A percentile compares a stretch with the other conserved stretches of the same genome.
Conservation (phyloP, 1,140 invertebrate genomes). For the Patella vulgata region DNA sequence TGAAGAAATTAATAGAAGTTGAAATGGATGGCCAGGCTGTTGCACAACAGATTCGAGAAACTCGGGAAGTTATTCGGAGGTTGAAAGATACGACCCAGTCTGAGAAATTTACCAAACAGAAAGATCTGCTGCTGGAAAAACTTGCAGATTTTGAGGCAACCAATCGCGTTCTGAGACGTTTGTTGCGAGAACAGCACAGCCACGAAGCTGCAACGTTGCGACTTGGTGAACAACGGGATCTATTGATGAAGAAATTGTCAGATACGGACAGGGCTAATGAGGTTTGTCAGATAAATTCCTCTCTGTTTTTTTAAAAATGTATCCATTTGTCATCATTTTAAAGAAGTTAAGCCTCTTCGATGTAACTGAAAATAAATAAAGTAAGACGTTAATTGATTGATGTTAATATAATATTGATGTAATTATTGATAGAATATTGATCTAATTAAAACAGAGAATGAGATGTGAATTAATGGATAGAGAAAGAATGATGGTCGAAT, state of each 20-base stretch:
- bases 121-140: constrained; percentile 59
- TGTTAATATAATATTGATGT: no score
- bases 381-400: no score
- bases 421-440: no score
- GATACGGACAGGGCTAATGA: constrained; percentile 56
- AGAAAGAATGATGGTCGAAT: constrained; percentile 48
- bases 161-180: constrained; percentile 54
- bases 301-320: neutral
- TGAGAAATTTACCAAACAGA: constrained; percentile 52
- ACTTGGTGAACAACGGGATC: constrained; percentile 57
- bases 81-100: constrained; percentile 50
- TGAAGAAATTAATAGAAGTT: constrained; percentile 65
- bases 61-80: constrained; percentile 49
- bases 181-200: constrained; percentile 61
- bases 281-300: constrained; percentile 25
- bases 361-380: neutral
- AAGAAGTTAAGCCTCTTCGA: no score
- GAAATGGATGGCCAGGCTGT: constrained; percentile 66
- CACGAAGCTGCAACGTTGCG: constrained; percentile 52
- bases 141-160: constrained; percentile 62
- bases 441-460: no score
- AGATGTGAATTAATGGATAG: constrained; percentile 47
- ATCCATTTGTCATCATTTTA: neutral
- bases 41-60: constrained; percentile 51
- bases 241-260: constrained; percentile 57